Evolutionary conservation across 64 coral and sea anemone species (phyloP).

Genomic region (Trachythela sp.): DNA sequence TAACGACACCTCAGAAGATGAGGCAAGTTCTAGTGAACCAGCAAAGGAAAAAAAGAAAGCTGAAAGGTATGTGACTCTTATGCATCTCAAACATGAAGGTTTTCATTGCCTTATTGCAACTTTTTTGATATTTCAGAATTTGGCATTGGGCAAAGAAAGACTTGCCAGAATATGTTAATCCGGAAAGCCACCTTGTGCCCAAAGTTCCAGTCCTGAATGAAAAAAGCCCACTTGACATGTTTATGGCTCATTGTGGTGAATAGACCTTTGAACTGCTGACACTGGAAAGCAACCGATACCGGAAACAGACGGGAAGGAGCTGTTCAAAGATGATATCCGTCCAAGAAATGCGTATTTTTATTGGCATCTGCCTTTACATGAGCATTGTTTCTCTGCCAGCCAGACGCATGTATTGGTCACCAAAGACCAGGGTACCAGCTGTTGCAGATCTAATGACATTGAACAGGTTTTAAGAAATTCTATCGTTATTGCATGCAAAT

Average conservation of each 20-base stretch:
- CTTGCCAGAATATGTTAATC: not conserved
- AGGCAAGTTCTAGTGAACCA: not conserved
- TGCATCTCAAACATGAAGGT: not conserved
- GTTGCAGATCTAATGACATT: not conserved
- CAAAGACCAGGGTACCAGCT: not conserved
- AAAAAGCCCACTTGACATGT: not conserved
- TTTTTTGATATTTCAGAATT: too few species aligned
- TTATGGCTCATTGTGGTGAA: not conserved
- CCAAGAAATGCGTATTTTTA: conserved; percentile 16
- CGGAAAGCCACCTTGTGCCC: conserved; percentile 15
- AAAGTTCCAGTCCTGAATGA: conserved; percentile 2
- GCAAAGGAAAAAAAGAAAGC: not conserved
- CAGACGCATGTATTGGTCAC: conserved; percentile 27
- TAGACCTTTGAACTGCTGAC: not conserved
- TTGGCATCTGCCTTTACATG: conserved; percentile 18
- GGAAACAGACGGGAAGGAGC: not conserved
- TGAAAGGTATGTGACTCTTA: too few species aligned
- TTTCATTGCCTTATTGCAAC: not conserved
- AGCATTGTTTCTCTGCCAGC: not conserved
- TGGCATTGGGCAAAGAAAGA: conserved; percentile 30
- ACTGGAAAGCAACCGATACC: not conserved
- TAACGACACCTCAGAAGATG: not conserved
- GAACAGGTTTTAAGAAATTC: conserved; percentile 24
- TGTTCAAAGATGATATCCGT: not conserved
- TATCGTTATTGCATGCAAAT: conserved; percentile 1